Percentiles rank a stretch among this genome's conserved stretches.
Evolutionary conservation across 2,113 vertebrate species (phyloP).

Genomic region (Limnothrissa miodon): DNA sequence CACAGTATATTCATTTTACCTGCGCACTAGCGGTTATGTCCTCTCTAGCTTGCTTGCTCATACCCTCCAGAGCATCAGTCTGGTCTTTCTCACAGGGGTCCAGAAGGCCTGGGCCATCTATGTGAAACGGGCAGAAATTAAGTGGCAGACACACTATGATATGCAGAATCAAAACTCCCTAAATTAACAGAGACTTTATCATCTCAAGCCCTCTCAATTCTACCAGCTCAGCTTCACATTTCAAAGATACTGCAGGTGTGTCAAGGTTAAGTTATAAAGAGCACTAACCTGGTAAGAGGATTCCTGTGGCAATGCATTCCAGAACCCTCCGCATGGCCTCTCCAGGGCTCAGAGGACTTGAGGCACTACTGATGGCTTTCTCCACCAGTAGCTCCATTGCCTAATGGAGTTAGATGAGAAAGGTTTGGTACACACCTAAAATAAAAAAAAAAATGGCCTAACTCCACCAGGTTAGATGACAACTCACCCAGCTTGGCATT

Average conservation of each 20-base stretch:
- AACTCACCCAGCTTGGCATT: conserved; percentile 77
- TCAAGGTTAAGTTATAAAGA: neutral
- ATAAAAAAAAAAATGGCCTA: neutral
- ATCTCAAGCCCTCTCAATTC: neutral
- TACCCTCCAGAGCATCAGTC: conserved; percentile 63
- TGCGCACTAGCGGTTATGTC: conserved; percentile 76
- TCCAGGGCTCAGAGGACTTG: conserved; percentile 67
- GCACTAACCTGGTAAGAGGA: conserved; percentile 69
- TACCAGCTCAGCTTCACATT: neutral
- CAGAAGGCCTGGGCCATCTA: conserved; percentile 79
- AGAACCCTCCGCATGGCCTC: conserved; percentile 71
- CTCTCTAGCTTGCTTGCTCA: conserved; percentile 72
- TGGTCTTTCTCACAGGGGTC: conserved; percentile 79
- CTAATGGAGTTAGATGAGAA: conserved; percentile 41
- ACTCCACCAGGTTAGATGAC: neutral
- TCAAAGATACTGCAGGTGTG: neutral
- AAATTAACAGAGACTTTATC: too few relatives aligned
- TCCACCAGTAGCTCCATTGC: conserved; percentile 75
- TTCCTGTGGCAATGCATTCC: conserved; percentile 73
- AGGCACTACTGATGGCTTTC: conserved; percentile 71
- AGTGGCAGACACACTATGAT: too few relatives aligned
- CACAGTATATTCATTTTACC: conserved; percentile 50
- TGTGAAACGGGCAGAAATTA: neutral
- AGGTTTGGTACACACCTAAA: neutral
- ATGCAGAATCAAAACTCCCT: neutral